phyloP scores from a whole-genome alignment of 2,797 vertebrate species.

The Ciconia nigra region DNA sequence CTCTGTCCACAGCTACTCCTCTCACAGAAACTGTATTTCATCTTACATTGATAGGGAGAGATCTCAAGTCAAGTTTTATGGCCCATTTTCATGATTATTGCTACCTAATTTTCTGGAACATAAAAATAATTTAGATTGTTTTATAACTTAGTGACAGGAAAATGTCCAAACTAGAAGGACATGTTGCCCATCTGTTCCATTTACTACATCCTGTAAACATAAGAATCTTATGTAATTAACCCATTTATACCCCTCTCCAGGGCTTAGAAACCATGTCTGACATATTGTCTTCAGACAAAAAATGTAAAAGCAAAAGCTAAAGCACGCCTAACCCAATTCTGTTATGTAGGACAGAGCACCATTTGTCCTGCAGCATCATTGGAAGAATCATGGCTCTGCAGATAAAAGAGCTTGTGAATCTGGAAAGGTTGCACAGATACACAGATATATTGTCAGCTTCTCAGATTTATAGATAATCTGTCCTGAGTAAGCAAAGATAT shows the following conservation, averaged over 20 bases:
- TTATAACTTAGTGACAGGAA: constrained; percentile 48
- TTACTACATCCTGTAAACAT: constrained; percentile 42
- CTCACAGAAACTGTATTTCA: neutral
- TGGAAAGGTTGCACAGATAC: neutral
- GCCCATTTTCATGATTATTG: constrained; percentile 47
- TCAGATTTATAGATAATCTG: neutral
- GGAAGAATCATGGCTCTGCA: neutral
- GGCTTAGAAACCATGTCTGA: neutral
- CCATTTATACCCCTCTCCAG: constrained; percentile 38
- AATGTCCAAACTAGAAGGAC: constrained; percentile 33
- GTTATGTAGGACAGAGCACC: neutral
- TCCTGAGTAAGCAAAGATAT: neutral
- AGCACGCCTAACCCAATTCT: neutral
- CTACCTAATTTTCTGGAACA: constrained; percentile 51
- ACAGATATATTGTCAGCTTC: neutral
- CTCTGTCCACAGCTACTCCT: neutral
- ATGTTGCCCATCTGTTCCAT: constrained; percentile 45
- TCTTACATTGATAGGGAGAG: neutral
- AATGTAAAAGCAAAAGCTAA: neutral
- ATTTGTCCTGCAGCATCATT: neutral
- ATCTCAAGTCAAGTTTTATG: constrained; percentile 32
- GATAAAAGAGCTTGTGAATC: neutral
- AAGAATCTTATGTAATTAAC: constrained; percentile 42
- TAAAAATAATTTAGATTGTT: constrained; percentile 48
- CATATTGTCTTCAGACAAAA: neutral